Evolutionary conservation across 1,140 invertebrate genomes (phyloP).

Genomic region (Procambarus clarkii): DNA sequence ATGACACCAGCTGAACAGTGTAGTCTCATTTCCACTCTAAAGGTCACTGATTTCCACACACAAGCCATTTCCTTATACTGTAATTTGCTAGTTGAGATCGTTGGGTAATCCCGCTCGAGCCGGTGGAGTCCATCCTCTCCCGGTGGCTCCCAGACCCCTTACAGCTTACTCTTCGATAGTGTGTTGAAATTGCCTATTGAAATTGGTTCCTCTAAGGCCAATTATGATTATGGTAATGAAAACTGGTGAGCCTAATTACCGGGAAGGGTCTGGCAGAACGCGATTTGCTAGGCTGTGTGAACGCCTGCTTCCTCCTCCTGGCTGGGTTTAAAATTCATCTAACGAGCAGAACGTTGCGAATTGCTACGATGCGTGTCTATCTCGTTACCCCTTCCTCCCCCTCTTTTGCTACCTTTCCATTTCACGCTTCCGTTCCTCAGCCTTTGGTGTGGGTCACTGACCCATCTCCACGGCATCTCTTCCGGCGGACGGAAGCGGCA

Average conservation of each 20-base stretch:
- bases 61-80: conserved; percentile 4
- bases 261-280: neutral
- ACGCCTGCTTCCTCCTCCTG: neutral
- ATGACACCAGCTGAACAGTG: conserved; percentile 6
- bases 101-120: neutral
- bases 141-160: no score
- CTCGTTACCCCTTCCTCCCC: conserved; percentile 29
- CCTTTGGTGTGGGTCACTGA: conserved; percentile 43
- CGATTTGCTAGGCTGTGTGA: neutral
- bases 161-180: no score
- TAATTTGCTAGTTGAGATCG: conserved; percentile 25
- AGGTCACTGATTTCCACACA: conserved; percentile 29
- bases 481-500: conserved; percentile 4
- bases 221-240: neutral
- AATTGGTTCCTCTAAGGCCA: neutral
- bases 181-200: neutral
- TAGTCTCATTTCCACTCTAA: conserved; percentile 13
- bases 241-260: neutral
- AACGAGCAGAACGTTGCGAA: neutral
- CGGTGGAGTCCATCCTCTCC: neutral
- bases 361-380: conserved; percentile 11
- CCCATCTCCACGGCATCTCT: conserved; percentile 39
- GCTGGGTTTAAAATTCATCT: neutral
- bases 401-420: conserved; percentile 4
- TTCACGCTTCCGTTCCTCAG: conserved; percentile 24